phyloP scores from a whole-genome alignment of 2,113 vertebrate genomes.

The Nyctibius bracteatus region DNA sequence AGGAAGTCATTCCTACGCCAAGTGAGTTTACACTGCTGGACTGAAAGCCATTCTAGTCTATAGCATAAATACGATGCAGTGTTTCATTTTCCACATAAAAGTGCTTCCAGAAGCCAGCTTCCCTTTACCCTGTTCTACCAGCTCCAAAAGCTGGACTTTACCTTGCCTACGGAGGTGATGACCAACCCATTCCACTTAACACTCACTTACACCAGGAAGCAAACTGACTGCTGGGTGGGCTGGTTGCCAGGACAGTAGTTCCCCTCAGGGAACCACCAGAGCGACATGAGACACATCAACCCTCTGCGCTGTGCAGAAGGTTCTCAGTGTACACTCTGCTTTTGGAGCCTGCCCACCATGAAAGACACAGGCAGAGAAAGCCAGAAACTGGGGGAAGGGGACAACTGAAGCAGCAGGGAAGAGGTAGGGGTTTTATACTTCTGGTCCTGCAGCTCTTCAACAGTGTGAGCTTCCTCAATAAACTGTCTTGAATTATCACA shows the following conservation, averaged over 20 bases:
- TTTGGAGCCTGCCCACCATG: background rate
- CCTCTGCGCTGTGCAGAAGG: background rate
- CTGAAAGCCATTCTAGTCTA: background rate
- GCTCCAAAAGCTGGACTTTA: background rate
- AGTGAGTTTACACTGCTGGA: background rate
- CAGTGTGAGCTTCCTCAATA: background rate
- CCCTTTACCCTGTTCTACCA: background rate
- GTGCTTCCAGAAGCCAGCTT: background rate
- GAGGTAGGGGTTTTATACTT: background rate
- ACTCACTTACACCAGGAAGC: background rate
- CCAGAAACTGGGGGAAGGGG: background rate
- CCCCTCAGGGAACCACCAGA: background rate
- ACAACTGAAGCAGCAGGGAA: background rate
- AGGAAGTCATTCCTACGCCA: background rate
- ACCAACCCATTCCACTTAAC: background rate
- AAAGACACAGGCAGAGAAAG: background rate
- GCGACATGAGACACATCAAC: background rate
- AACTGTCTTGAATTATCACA: background rate
- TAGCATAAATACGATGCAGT: accelerated
- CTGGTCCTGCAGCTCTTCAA: background rate
- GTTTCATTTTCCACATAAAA: background rate
- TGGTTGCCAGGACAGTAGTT: background rate
- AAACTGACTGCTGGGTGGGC: background rate
- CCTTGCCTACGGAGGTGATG: background rate
- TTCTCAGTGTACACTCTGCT: accelerated